Evolutionary conservation across 2,113 vertebrate genomes (phyloP).

Genomic region (Microcebus lehilahytsara): DNA sequence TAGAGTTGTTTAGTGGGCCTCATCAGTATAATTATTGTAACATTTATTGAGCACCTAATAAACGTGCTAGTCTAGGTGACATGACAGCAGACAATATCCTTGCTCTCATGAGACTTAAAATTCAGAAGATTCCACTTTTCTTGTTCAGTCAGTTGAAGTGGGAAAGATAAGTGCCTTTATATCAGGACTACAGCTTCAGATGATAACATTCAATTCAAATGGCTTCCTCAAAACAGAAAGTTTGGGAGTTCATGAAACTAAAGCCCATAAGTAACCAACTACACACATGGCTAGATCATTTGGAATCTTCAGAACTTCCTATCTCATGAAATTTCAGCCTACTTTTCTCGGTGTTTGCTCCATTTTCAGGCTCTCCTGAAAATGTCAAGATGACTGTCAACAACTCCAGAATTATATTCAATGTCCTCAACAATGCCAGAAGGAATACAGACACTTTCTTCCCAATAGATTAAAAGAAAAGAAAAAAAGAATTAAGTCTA

Average conservation of each 20-base stretch:
- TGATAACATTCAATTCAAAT: neutral
- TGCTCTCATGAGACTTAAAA: neutral
- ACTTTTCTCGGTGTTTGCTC: neutral
- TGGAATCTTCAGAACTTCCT: neutral
- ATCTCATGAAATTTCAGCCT: neutral
- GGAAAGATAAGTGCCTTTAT: neutral
- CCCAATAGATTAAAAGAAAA: neutral
- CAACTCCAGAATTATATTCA: neutral
- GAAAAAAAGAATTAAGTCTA: neutral
- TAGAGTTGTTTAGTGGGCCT: neutral
- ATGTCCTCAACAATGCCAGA: neutral
- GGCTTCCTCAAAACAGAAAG: neutral
- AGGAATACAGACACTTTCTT: constrained; percentile 1
- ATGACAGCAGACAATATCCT: neutral
- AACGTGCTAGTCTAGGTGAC: neutral
- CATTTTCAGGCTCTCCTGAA: neutral
- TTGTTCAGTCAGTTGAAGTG: neutral
- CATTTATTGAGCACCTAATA: neutral
- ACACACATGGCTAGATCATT: neutral
- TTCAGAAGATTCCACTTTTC: neutral
- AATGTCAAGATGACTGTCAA: neutral
- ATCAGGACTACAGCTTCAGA: neutral
- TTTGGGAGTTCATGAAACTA: neutral
- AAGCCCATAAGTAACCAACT: neutral
- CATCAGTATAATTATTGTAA: neutral